Evolutionary conservation across 2,888 invertebrate genomes (phyloP), one percentile per base, ranked within the genome.

Genomic region (Lissocephala sabroskyi): DNA sequence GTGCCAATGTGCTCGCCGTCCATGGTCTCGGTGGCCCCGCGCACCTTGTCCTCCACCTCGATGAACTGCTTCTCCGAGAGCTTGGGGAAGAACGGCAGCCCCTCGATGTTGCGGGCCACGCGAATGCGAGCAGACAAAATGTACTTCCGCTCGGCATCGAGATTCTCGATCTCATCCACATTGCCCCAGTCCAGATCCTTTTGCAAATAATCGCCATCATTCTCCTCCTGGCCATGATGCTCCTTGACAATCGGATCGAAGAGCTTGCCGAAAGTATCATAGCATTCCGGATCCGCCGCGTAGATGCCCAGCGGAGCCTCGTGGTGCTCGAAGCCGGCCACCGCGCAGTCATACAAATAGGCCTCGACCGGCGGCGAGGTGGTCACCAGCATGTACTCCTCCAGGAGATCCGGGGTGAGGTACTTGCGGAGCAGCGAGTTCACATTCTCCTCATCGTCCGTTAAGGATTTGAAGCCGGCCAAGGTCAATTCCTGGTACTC

Each of bases 201-300:
- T 75, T 92, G 91, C 47, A 86, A 79, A 68, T 89, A 87, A 49
- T 88, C 88, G n/a, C 49, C 53, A 1, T 79, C 78, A 41, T 66
- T 71, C 0, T 79, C 79, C 43, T 59, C 23, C 43, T 77, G 76
- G 5, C 83, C 86, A 77, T 91, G 90, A 81, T 89, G 90, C 55
- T 89, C 89, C 58, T 87, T 86, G 81, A 92, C 90, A 68, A 91
- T 86, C 30, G 89, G 89, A 82, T 91, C 88, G 76, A 92, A 90
- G 19, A 92, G 84, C 36, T 86, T 86, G 39, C 84, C 84, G 74
- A 90, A 92, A 14, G 87, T 82, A 37, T 86, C 86, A 83, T 91
- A 92, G 11, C 88, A 85, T 52, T 91, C 89, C 1, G 89, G 86
- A 82, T 92, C 91, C 4, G 89, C 87, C 0, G 91, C 91, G 79